Percentiles rank a stretch among this genome's conserved stretches.
Conservation (phyloP, 2,888 invertebrate genomes). For the Frankliniella intonsa region DNA sequence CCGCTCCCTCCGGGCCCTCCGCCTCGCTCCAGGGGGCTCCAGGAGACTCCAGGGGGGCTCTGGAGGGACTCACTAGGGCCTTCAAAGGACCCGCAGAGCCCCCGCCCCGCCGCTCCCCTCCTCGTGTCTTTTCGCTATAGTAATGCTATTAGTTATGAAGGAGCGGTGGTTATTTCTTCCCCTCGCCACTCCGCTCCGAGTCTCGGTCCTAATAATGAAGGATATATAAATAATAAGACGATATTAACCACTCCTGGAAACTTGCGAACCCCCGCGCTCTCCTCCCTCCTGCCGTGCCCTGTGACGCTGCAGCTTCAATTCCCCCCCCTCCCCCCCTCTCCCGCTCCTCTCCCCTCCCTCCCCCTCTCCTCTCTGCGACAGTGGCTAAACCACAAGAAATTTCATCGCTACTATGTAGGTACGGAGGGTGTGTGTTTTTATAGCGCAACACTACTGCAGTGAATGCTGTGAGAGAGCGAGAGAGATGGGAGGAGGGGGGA, state of each 20-base stretch:
- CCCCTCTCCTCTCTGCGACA: neutral
- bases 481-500: neutral
- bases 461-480: neutral
- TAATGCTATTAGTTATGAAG: constrained; percentile 15
- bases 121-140: constrained; percentile 8
- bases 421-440: neutral
- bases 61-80: too few relatives aligned
- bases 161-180: neutral
- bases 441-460: neutral
- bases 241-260: constrained; percentile 13
- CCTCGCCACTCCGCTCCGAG: neutral
- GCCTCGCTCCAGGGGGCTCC: too few relatives aligned
- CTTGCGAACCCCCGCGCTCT: neutral
- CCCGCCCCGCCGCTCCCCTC: neutral
- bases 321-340: neutral
- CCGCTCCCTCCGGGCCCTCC: too few relatives aligned
- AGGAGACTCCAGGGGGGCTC: too few relatives aligned
- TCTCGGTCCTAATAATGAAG: constrained; percentile 8
- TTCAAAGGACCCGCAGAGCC: neutral
- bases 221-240: constrained; percentile 23
- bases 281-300: too few relatives aligned
- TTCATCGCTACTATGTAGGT: constrained; percentile 16
- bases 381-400: neutral
- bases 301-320: too few relatives aligned
- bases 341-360: neutral